Evolutionary conservation across 2,797 vertebrate genomes (phyloP).

Genomic region (Silurus aristotelis): DNA sequence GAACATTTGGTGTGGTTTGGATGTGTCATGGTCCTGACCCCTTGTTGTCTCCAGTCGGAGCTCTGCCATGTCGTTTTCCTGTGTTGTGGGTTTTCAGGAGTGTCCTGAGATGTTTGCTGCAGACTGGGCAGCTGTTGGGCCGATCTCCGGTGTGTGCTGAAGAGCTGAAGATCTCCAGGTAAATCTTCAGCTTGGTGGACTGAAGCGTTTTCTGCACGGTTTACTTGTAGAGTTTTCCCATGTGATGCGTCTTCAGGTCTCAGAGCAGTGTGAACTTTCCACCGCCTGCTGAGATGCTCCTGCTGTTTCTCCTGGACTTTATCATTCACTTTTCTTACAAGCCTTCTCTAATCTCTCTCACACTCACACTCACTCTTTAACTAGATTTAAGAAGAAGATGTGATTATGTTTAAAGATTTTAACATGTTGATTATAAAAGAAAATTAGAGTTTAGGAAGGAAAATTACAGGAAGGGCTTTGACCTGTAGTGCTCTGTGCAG

Average conservation of each 20-base stretch:
- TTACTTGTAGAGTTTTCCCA: neutral
- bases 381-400: too few relatives aligned
- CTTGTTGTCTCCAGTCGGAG: neutral
- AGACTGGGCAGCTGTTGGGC: neutral
- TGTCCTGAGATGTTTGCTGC: neutral
- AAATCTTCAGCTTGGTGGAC: constrained; percentile 3
- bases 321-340: too few relatives aligned
- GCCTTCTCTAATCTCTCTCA: too few relatives aligned
- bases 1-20: neutral
- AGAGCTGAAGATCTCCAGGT: neutral
- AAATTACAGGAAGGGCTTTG: too few relatives aligned
- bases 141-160: neutral
- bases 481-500: neutral
- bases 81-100: neutral
- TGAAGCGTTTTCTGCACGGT: neutral
- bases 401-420: too few relatives aligned
- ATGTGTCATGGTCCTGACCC: neutral
- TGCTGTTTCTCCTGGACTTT: too few relatives aligned
- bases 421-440: too few relatives aligned
- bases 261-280: neutral
- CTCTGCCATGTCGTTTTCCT: neutral
- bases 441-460: too few relatives aligned
- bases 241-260: neutral
- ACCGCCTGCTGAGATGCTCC: too few relatives aligned
- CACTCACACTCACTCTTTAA: too few relatives aligned